Conservation (phyloP, 2,888 invertebrate species). For the Nipponacmea schrenckii region DNA sequence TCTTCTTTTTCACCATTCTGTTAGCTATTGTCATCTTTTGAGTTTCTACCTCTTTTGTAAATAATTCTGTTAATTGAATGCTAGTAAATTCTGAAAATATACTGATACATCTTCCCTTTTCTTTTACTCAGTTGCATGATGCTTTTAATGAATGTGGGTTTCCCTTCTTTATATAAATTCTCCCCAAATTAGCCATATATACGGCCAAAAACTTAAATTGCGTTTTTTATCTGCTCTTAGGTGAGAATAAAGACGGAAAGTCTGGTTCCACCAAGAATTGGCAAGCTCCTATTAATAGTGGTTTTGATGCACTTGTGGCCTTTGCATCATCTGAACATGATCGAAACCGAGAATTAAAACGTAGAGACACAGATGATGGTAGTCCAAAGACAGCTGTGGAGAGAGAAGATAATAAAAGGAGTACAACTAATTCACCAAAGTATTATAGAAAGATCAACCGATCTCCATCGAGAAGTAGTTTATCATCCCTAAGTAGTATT, state of each 20-base stretch:
- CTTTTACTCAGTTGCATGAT: not conserved
- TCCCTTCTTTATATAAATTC: no score
- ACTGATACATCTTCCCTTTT: no score
- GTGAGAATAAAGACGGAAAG: conserved; percentile 8
- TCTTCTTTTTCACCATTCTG: no score
- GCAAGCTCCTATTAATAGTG: conserved; percentile 92
- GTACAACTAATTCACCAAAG: not conserved
- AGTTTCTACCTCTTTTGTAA: no score
- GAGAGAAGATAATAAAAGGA: not conserved
- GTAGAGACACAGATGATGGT: conserved; percentile 12
- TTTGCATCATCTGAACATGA: conserved; percentile 92
- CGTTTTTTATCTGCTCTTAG: not conserved
- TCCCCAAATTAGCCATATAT: no score
- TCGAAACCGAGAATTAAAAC: conserved; percentile 39
- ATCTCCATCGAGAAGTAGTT: not conserved
- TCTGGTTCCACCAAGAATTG: conserved; percentile 70
- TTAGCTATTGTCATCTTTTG: no score
- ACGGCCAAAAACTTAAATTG: no score
- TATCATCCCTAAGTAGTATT: conserved; percentile 3
- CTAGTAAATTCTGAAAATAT: no score
- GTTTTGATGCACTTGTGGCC: conserved; percentile 92
- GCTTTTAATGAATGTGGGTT: not conserved
- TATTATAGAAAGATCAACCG: not conserved
- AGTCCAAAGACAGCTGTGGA: not conserved
- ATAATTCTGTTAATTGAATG: no score